Conservation (phyloP, 2,797 vertebrate genomes). For the Artibeus lituratus region DNA sequence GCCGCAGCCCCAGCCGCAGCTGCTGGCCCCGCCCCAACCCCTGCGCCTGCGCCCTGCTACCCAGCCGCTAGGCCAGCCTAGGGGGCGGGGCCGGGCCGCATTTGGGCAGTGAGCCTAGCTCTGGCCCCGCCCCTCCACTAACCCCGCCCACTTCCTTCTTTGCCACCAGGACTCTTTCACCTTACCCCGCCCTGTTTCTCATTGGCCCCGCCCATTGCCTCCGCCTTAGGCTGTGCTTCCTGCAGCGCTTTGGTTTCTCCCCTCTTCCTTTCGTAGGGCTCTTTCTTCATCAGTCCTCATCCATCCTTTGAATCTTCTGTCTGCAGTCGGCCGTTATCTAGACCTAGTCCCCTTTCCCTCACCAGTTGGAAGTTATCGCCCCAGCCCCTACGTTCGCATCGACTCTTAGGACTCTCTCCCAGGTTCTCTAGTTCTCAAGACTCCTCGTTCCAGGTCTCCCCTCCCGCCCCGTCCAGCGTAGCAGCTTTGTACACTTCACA, state of each 20-base stretch:
- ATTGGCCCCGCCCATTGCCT: neutral
- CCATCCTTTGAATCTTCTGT: neutral
- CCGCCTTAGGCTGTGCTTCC: neutral
- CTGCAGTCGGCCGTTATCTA: neutral
- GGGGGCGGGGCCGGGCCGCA: neutral
- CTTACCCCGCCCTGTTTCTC: neutral
- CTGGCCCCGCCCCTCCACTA: neutral
- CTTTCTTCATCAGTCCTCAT: neutral
- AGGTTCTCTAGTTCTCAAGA: neutral
- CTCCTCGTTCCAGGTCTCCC: neutral
- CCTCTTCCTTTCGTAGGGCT: neutral
- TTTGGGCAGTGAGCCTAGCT: neutral
- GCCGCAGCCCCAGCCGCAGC: conserved; percentile 1
- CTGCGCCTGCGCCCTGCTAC: conserved; percentile 26
- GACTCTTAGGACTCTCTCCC: neutral
- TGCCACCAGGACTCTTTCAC: neutral
- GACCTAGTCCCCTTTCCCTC: neutral
- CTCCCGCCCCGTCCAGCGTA: neutral
- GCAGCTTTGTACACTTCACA: neutral
- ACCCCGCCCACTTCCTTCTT: fast-evolving
- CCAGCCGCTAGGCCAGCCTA: neutral
- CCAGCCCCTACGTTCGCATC: neutral
- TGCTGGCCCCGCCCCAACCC: neutral
- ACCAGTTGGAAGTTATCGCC: neutral
- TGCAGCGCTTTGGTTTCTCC: neutral